These are phyloP conservation scores for Melolontha melolontha DNA, from an alignment of 2,888 invertebrate species.

Conservation along the genomic window DNA sequence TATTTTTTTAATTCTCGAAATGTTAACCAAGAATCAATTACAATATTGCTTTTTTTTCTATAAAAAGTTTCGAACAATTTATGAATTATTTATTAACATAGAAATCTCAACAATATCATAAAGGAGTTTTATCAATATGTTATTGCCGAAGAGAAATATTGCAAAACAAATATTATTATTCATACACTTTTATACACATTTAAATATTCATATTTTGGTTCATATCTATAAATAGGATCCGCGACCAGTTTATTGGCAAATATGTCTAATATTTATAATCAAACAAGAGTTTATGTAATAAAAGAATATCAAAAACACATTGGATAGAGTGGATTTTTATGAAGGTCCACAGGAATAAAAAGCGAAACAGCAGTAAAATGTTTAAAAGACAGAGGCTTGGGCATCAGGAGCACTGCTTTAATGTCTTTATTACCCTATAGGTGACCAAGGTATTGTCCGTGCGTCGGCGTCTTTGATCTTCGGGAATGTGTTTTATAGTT, in stretches of 20 bases:
- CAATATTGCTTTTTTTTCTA: too few relatives aligned
- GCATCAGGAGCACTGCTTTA: constrained; percentile 63
- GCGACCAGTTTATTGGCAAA: constrained; percentile 26
- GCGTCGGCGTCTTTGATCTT: constrained; percentile 50
- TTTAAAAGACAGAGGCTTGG: constrained; percentile 50
- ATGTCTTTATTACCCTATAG: constrained; percentile 61
- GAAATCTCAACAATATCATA: too few relatives aligned
- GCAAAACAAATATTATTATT: not conserved
- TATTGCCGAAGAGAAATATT: too few relatives aligned
- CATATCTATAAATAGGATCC: constrained; percentile 24
- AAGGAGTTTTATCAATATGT: too few relatives aligned
- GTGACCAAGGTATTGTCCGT: constrained; percentile 43
- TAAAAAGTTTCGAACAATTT: too few relatives aligned
- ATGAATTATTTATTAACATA: too few relatives aligned
- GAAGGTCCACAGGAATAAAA: constrained; percentile 45
- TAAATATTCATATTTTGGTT: constrained; percentile 18
- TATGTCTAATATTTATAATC: constrained; percentile 27
- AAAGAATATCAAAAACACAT: constrained; percentile 43
- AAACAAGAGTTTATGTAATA: constrained; percentile 42
- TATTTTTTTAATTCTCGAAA: too few relatives aligned
- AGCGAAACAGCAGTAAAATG: constrained; percentile 52
- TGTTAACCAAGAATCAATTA: too few relatives aligned
- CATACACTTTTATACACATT: not conserved
- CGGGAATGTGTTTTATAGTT: constrained; percentile 48
- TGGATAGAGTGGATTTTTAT: constrained; percentile 43